Evolutionary conservation across 2,113 vertebrate species (phyloP), one percentile per base, ranked within the genome.

Genomic region (Zosterops borbonicus): DNA sequence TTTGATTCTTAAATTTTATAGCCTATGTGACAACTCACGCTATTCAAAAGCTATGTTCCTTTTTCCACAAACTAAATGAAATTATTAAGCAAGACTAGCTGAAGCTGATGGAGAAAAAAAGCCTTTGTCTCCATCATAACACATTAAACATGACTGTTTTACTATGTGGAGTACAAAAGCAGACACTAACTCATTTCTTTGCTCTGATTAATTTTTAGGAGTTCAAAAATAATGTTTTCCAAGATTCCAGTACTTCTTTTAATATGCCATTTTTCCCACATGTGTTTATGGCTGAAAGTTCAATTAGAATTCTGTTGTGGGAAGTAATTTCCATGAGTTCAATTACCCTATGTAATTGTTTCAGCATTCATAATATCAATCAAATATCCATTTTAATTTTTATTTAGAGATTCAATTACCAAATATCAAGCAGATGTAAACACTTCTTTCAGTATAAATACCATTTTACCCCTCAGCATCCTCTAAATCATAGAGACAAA

Each of bases 341-440:
- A 93, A 80, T 89, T 86, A 80, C 44, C 58, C 31, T 49, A 44
- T 12, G 11, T 80, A 93, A 92, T 92, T 94, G 85, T 94, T 95
- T 88, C 64, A 89, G 83, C n/a, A 92, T 93, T 90, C 52, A 71
- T 33, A 83, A 39, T 60, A 78, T 69, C 73, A 77, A 69, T 88
- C 91, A 95, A 94, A 95, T 53, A 93, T 9, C 52, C 49, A 81
- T 75, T 96, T 83, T 81, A 83, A 83, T 86, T 96, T 95, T 95
- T 92, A 89, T 92, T 94, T 96, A 96, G 60, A 89, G 60, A 83
- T 68, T 95, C 21, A 60, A 89, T 83, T 94, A 78, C 69, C 44
- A 89, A 92, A 28, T 56, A 63, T 56, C 33, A 94, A 81, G 47
- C 49, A 95, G 64, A 81, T 75, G 47, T 88, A 96, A 93, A 94